Conservation (phyloP, 2,797 vertebrate species). For the Lagorchestes hirsutus region DNA sequence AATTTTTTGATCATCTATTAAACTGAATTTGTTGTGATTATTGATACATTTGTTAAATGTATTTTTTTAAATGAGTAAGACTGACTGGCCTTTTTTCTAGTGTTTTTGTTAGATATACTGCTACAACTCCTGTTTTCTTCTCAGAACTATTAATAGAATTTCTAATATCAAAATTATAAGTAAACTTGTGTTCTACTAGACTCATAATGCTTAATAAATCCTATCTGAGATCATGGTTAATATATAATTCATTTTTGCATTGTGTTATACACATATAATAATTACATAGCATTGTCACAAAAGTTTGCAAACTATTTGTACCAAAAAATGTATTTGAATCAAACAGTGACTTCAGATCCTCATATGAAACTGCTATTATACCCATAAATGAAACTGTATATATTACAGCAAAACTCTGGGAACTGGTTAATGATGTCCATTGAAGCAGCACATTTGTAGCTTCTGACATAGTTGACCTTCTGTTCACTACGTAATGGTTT, state of each 20-base stretch:
- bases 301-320: constrained; percentile 1
- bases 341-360: neutral
- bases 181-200: constrained; percentile 25
- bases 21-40: neutral
- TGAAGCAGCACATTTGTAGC: neutral
- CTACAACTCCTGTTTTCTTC: constrained; percentile 33
- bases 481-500: neutral
- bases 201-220: constrained; percentile 11
- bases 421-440: neutral
- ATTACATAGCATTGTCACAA: constrained; percentile 9
- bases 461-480: neutral
- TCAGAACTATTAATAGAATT: constrained; percentile 1
- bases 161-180: constrained; percentile 45
- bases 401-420: neutral
- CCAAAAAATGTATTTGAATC: neutral
- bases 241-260: constrained; percentile 34
- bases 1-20: constrained; percentile 3
- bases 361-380: neutral
- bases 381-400: neutral
- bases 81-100: neutral
- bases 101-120: constrained; percentile 24
- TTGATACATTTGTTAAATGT: neutral
- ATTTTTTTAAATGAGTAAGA: constrained; percentile 2
- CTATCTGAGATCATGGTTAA: constrained; percentile 21
- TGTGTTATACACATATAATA: neutral